These are phyloP conservation scores for Pteromalus puparum DNA, from an alignment of 1,140 invertebrate genomes.

Conservation along the genomic window DNA sequence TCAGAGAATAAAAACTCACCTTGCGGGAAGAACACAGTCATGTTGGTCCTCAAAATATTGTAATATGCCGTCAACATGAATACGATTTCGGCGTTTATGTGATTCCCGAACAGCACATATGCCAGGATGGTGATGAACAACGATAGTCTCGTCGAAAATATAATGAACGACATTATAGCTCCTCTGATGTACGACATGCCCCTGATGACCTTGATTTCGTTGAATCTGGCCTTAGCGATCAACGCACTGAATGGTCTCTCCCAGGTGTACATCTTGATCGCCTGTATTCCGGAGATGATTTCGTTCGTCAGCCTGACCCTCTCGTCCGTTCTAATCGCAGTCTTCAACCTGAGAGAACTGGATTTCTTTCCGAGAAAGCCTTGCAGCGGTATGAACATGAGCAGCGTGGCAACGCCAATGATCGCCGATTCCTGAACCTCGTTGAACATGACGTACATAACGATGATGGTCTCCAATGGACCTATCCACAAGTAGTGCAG, in stretches of 20 bases:
- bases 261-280: constrained; percentile 95
- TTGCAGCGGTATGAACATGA: constrained; percentile 90
- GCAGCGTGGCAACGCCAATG: constrained; percentile 85
- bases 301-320: constrained; percentile 91
- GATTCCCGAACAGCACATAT: constrained; percentile 81
- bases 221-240: constrained; percentile 76
- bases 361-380: constrained; percentile 84
- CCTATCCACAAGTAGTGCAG: constrained; percentile 84
- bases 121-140: constrained; percentile 87
- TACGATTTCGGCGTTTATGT: constrained; percentile 84
- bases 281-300: constrained; percentile 86
- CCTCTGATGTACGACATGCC: constrained; percentile 82
- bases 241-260: constrained; percentile 87
- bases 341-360: constrained; percentile 75
- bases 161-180: constrained; percentile 81
- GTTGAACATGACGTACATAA: constrained; percentile 85
- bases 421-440: constrained; percentile 84
- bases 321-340: constrained; percentile 85
- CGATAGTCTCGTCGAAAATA: constrained; percentile 86
- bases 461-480: constrained; percentile 85
- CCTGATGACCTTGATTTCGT: constrained; percentile 82
- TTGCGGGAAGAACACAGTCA: constrained; percentile 85
- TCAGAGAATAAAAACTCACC: constrained; percentile 70
- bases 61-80: constrained; percentile 86
- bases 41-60: constrained; percentile 82